phyloP scores from a whole-genome alignment of 2,888 invertebrate genomes.

The Plebejus anna region DNA sequence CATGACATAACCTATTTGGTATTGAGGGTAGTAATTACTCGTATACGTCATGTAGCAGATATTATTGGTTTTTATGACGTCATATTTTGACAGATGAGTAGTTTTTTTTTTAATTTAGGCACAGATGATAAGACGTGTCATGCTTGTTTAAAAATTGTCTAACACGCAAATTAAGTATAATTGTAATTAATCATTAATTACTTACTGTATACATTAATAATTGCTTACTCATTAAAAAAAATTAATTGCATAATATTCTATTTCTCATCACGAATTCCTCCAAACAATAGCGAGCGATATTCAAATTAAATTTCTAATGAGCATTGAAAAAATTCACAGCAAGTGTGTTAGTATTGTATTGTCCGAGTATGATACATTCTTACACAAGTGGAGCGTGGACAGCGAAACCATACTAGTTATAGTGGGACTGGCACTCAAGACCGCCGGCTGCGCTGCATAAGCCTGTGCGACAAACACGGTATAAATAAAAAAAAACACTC shows the following conservation, averaged over 20 bases:
- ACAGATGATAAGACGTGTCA: neutral
- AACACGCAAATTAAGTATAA: too few species aligned
- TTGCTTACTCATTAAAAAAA: neutral
- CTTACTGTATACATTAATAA: too few species aligned
- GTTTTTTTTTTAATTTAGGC: neutral
- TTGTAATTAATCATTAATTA: too few species aligned
- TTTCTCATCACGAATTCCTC: neutral
- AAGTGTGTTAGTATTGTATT: constrained; percentile 31
- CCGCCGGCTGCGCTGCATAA: constrained; percentile 58
- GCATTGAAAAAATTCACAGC: constrained; percentile 23
- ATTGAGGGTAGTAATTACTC: constrained; percentile 8
- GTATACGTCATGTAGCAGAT: neutral
- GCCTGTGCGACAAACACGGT: constrained; percentile 36
- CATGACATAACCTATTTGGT: constrained; percentile 8
- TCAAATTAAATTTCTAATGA: constrained; percentile 21
- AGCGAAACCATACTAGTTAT: constrained; percentile 56
- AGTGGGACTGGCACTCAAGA: constrained; percentile 60
- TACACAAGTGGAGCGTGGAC: constrained; percentile 72
- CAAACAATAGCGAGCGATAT: constrained; percentile 5
- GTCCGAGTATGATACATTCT: constrained; percentile 63
- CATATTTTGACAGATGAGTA: neutral
- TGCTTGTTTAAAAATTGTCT: too few species aligned
- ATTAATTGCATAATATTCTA: neutral
- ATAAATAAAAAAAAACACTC: constrained; percentile 33
- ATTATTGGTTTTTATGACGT: neutral